Percentiles rank a stretch among this genome's conserved stretches.
Conservation (phyloP, 2,888 invertebrate species). For the Aphrophora alni region DNA sequence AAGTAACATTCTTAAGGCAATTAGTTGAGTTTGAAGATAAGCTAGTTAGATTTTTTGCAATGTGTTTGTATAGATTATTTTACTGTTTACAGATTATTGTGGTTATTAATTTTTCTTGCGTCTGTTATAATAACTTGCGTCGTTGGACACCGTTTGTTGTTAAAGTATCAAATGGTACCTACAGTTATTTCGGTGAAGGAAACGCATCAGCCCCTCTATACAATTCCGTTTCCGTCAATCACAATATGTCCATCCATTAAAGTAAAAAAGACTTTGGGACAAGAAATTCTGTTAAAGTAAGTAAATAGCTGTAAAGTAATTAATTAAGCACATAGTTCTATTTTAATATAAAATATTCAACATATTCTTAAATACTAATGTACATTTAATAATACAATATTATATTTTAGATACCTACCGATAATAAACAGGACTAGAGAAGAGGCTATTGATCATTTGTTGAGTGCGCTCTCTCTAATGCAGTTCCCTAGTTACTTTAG, state of each 20-base stretch:
- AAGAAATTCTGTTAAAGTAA: slow-evolving; percentile 44
- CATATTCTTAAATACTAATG: too few relatives aligned
- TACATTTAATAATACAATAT: too few relatives aligned
- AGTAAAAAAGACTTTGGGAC: slow-evolving; percentile 42
- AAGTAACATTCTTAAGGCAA: background rate
- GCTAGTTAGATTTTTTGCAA: too few relatives aligned
- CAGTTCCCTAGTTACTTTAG: slow-evolving; percentile 48
- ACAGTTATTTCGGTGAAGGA: slow-evolving; percentile 48
- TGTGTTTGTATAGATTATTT: background rate
- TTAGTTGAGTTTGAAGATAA: too few relatives aligned
- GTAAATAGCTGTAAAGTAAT: background rate
- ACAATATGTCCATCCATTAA: slow-evolving; percentile 49
- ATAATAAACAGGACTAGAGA: background rate
- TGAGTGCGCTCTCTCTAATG: slow-evolving; percentile 47
- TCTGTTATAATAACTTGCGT: slow-evolving; percentile 44
- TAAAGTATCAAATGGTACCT: slow-evolving; percentile 44
- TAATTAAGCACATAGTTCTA: background rate
- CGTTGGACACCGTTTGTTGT: slow-evolving; percentile 43
- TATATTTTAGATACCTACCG: slow-evolving; percentile 26
- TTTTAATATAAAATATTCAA: too few relatives aligned
- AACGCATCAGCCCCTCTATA: slow-evolving; percentile 49
- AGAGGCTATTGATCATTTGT: slow-evolving; percentile 22
- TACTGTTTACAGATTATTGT: slow-evolving; percentile 43
- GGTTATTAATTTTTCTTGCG: slow-evolving; percentile 44
- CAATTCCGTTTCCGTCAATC: slow-evolving; percentile 49